Percentiles rank a stretch among this genome's conserved stretches.
These are phyloP conservation scores for Illadopsis cleaveri DNA, from an alignment of 2,113 vertebrate genomes.

Conservation along the genomic window DNA sequence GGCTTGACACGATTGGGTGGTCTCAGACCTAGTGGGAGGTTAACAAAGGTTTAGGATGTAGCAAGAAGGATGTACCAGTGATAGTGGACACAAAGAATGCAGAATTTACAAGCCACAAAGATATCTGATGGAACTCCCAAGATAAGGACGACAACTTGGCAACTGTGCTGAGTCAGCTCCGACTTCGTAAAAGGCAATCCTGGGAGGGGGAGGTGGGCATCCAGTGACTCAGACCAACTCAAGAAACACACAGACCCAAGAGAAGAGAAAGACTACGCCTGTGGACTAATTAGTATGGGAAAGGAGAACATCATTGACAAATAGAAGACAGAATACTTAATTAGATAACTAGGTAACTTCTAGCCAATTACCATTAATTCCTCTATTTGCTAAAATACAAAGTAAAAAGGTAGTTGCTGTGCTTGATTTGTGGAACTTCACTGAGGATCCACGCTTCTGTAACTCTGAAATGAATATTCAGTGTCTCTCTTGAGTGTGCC, in stretches of 20 bases:
- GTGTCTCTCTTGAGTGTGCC: not conserved
- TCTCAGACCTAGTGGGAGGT: not conserved
- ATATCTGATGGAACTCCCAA: not conserved
- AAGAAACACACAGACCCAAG: not conserved
- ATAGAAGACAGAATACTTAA: not conserved
- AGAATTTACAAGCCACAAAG: not conserved
- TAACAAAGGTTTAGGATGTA: not conserved
- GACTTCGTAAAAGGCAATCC: not conserved
- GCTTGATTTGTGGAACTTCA: not conserved
- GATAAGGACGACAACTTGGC: not conserved
- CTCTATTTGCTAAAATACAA: not conserved
- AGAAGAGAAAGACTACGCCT: not conserved
- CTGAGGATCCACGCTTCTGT: fast-evolving
- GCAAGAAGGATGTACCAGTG: not conserved
- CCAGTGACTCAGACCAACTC: fast-evolving
- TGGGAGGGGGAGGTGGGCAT: not conserved
- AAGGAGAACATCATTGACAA: not conserved
- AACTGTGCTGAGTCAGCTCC: not conserved
- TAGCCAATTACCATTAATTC: not conserved
- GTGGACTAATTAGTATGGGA: not conserved
- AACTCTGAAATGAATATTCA: not conserved
- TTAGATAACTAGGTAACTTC: not conserved
- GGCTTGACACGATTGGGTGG: fast-evolving
- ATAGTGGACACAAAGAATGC: not conserved
- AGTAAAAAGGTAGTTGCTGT: not conserved